Percentiles rank a stretch among this genome's conserved stretches.
These are phyloP conservation scores for Rallus crepitans DNA, from an alignment of 2,797 vertebrate genomes.

Conservation along the genomic window DNA sequence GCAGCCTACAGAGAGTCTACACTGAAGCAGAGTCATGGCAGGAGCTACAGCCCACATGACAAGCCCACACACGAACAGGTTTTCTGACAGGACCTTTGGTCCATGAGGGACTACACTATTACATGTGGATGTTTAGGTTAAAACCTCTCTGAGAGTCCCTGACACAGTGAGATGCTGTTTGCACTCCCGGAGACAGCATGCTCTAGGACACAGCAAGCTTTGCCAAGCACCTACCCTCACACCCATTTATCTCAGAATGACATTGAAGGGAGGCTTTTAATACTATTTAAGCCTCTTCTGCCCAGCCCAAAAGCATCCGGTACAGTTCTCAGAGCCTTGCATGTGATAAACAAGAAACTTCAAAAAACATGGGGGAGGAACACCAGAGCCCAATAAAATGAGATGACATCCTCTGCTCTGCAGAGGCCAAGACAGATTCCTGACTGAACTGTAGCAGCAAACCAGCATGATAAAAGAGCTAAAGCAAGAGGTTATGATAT, in stretches of 20 bases:
- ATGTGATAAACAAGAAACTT: background rate
- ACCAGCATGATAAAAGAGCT: conserved; percentile 44
- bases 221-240: background rate
- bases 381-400: background rate
- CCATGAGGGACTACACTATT: background rate
- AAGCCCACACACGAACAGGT: background rate
- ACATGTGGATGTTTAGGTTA: background rate
- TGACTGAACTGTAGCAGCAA: conserved; percentile 33
- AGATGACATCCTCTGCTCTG: conserved; percentile 20
- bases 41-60: background rate
- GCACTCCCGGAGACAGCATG: background rate
- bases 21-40: background rate
- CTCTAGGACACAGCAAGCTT: background rate
- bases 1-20: background rate
- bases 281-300: background rate
- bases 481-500: conserved; percentile 50
- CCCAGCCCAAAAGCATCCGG: background rate
- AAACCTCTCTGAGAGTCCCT: background rate
- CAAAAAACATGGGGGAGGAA: background rate
- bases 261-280: background rate
- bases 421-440: conserved; percentile 28
- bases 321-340: background rate
- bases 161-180: background rate
- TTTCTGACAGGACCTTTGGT: background rate
- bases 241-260: background rate